Percentiles rank a stretch among this genome's conserved stretches.
Conservation (phyloP, 2,113 vertebrate species). For the Buteo buteo region DNA sequence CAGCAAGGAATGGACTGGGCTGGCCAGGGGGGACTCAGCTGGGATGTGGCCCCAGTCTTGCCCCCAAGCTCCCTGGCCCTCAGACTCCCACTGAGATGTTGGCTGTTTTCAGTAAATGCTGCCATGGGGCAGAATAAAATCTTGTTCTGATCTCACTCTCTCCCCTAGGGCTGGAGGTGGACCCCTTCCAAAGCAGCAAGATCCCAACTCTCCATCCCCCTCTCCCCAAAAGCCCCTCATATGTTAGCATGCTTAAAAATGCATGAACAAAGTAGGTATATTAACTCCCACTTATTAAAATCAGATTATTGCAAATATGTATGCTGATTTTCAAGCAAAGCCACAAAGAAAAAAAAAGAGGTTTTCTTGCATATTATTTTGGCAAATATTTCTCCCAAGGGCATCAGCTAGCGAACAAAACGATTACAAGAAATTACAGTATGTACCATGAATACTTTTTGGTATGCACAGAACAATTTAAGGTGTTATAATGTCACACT, state of each 20-base stretch:
- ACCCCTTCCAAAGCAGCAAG: not conserved
- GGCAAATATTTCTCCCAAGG: constrained; percentile 3
- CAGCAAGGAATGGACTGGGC: not conserved
- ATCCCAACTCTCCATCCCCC: not conserved
- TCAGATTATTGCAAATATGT: not conserved
- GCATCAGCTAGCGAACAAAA: not conserved
- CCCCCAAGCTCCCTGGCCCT: not conserved
- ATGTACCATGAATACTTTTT: not conserved
- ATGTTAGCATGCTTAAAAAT: not conserved
- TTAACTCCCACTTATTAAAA: not conserved
- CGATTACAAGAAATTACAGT: constrained; percentile 1
- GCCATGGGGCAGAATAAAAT: not conserved
- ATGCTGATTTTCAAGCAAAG: not conserved
- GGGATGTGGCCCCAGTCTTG: not conserved
- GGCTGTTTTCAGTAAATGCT: not conserved
- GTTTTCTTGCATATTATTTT: not conserved
- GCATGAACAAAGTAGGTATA: not conserved
- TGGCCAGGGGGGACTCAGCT: not conserved
- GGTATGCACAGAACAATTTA: constrained; percentile 8
- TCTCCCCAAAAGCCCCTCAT: not conserved
- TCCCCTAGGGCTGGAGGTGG: not conserved
- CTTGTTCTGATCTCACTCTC: not conserved
- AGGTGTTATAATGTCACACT: not conserved
- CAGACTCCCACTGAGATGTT: not conserved
- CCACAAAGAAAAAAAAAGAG: not conserved